Base-by-base conservation (phyloP, 2,113 vertebrate genomes). In the Thunnus thynnus region DNA sequence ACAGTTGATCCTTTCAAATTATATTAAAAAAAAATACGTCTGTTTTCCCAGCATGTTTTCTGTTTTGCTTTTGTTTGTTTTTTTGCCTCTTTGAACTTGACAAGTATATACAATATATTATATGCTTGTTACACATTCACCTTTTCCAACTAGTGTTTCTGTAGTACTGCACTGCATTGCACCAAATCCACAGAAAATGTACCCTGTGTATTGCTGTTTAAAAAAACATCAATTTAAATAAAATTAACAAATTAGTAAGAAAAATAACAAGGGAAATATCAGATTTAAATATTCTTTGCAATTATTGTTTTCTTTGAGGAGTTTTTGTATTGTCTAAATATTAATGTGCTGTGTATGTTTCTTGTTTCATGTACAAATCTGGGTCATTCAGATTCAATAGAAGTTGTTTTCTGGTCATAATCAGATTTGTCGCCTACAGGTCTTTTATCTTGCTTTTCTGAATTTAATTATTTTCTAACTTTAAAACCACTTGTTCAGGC, bases 391-490 rank as follows among this genome's bases (percentile, higher is more conserved):
- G 44, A 83, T 58, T 75, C 61, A 86, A 78, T 73, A 64, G 13
- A 69, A 55, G 25, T 78, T 52, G 63, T 65, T 65, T 72, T 82
- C 41, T 72, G 60, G 44, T 72, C 18, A 2, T 84, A 74, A 88
- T 88, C 51, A 48, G 5, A 86, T 86, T 73, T 83, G 72, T 78
- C 20, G 30, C 44, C 51, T 41, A 25, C 16, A 51, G 27, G 44
- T 57, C 76, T 86, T 89, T 84, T 80, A 73, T 83, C 55, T 62
- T 72, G 18, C 56, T 25, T 82, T 70, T 87, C 74, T 88, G 75
- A 77, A 71, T 81, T 61, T 25, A 47, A 80, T 81, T 70, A 65
- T 27, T 75, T 62, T 77, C 76, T 58, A 30, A 22, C 52, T 80
- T 77, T 81, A 68, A 86, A 78, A 64, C 64, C 82, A 60, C 54